phyloP scores from a whole-genome alignment of 1,140 invertebrate genomes.

The Radopholus similis region DNA sequence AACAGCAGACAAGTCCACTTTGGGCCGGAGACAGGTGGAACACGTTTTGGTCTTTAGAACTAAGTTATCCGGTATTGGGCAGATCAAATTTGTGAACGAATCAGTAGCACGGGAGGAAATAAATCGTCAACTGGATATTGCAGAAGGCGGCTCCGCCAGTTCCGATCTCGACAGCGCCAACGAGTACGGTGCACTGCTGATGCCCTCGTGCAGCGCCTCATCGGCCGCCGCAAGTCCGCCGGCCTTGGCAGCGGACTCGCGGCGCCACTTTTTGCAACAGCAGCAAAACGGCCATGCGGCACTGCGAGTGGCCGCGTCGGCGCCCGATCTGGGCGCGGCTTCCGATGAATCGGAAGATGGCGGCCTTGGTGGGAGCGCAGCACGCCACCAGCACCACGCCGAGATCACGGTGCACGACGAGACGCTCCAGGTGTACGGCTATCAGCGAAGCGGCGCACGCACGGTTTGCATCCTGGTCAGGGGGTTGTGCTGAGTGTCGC shows the following conservation, averaged over 20 bases:
- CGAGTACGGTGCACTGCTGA: not conserved
- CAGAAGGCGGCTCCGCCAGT: no score
- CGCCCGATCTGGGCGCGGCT: not conserved
- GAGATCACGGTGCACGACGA: slow-evolving; percentile 42
- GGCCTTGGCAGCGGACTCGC: not conserved
- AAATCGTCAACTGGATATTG: not conserved
- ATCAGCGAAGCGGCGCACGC: slow-evolving; percentile 29
- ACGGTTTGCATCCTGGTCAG: slow-evolving; percentile 27
- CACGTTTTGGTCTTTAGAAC: no score
- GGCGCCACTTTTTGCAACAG: not conserved
- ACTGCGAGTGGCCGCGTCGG: no score
- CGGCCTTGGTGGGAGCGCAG: not conserved
- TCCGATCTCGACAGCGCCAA: not conserved
- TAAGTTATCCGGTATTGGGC: no score
- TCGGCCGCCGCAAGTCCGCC: not conserved
- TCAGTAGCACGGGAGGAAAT: not conserved
- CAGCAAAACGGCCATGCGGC: not conserved
- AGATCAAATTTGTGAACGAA: not conserved
- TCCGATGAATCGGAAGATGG: not conserved
- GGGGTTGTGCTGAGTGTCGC: not conserved
- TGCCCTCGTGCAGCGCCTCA: not conserved
- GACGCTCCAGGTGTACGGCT: slow-evolving; percentile 44
- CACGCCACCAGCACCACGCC: slow-evolving; percentile 27
- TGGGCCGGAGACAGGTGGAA: no score
- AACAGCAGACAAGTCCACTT: no score